Base-by-base conservation (phyloP, 2,113 vertebrate genomes). In the Dicerorhinus sumatrensis region DNA sequence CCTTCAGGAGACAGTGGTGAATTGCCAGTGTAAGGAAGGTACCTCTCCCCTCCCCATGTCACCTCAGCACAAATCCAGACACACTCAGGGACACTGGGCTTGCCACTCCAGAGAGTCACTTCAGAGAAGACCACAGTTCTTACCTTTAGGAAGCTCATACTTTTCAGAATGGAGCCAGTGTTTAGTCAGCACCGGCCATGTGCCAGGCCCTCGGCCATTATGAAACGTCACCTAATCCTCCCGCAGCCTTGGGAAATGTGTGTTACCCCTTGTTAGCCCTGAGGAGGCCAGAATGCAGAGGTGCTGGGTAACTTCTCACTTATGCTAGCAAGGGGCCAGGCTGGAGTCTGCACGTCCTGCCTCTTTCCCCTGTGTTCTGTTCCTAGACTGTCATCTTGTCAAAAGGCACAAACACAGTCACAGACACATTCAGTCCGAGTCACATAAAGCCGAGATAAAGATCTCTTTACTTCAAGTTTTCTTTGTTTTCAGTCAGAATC, bases 211-310 rank as follows among this genome's bases (percentile, higher is more conserved):
- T 9, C 0, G 62, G 31, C 39, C 3, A 0, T 20, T 17, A 9
- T 4, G 21, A 46, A 70, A 25, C 4, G 10, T 14, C 63, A 18
- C 0, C 0, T 2, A 2, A 8, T 6, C 56, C 6, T 46, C 31
- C 51, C 1, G 3, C 20, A 29, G 58, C 58, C 46, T 36, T 31
- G 36, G 36, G 88, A 69, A 48, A 60, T 16, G 11, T n/a, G 58
- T n/a, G 25, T 25, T n/a, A 8, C 23, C 46, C 62, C 23, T 3
- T 2, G 0, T 62, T 51, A 18, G 14, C 83, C 79, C 54, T 2
- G 1, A 82, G 46, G 76, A 48, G 16, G 21, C 21, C 48, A 0
- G 16, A 4, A 1, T 39, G 21, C 16, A 51, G 65, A n/a, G 23
- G 27, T 18, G 6, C 7, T 20, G 46, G 63, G 27, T 10, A 7